Base-by-base conservation (phyloP, 2,888 invertebrate species). In the Eupithecia centaureata region DNA sequence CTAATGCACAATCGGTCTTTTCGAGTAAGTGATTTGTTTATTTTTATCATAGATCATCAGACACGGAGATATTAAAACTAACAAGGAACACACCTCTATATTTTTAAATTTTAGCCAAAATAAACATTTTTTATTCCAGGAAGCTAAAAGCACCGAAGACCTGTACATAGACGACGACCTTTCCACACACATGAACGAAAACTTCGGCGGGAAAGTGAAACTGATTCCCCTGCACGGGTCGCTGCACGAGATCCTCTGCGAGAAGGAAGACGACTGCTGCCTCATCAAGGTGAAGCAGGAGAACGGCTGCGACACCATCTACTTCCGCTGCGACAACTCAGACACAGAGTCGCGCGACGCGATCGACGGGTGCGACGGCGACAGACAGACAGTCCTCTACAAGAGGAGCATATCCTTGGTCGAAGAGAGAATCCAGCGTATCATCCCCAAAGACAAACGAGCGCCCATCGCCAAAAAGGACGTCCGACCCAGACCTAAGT, bases 131-230 rank as follows among this genome's bases (percentile, higher is more conserved):
- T 63, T 1, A 47, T 62, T 57, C 51, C 51, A 94, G 94, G 91
- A 94, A 87, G 93, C 93, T 78, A 87, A 87, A 79, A 94, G 94
- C 80, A 94, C 93, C n/a, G 94, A 94, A 73, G 94, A 94, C 77
- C 79, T 94, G 60, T 94, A 94, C 83, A 94, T 94, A 76, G 94
- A 94, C 79, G 94, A 94, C 80, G 94, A 94, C 73, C 80, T 94
- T 38, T 91, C 93, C 1, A 87, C 91, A 2, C 90, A 92, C 28
- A 85, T 91, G 86, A 91, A 91, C 71, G 92, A 92, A 63, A 90
- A 89, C 79, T 92, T 92, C 76, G 91, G 91, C 67, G 91, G 91
- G 1, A 82, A 80, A 67, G 88, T 93, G 68, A 89, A 90, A 71
- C 82, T 93, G 42, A 88, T 92, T 12, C 93, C 93, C 0, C 74